Evolutionary conservation across 1,140 invertebrate genomes (phyloP), one percentile per base, ranked within the genome.

Genomic region (Drosophila funebris): DNA sequence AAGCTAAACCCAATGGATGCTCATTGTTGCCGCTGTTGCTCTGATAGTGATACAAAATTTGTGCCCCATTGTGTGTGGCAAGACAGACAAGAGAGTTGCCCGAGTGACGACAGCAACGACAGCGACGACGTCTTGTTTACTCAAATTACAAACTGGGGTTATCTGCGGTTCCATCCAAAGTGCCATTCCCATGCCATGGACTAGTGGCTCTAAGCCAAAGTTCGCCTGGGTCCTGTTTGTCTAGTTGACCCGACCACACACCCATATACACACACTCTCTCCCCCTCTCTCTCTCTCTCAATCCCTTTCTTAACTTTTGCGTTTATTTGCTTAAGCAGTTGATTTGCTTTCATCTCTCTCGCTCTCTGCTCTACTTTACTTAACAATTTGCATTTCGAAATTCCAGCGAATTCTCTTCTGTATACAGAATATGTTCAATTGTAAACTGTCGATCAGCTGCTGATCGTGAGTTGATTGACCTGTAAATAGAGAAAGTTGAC

Each of bases 41-140:
- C 43, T 75, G 82, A 87, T 87, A 87, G 69, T 50, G 82, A 87
- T 78, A 85, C 83, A 82, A 85, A 85, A 85, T 85, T 87, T 87
- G 78, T 78, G 82, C 53, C 54, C 78, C 83, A 87, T 87, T 87
- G 82, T 88, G 80, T 84, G 78, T 61, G 18, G 36, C 62, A 48
- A 22, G 48, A 24, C 16, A 67, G 22, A 46, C 44, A 46, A 46
- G 22, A 68, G 61, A 64, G 74, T 77, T 63, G 39, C 77, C 78
- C 53, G 54, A 73, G 64, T 83, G 69, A 85, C 76, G 67, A 62
- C 41, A 56, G 14, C 22, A 33, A 27, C 36, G 50, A 1, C 48
- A 14, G 9, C 44, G 36, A n/a, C 57, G 48, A 73, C 48, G 75
- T 76, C 78, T 87, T 88, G 75, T 87, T 87, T 88, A 88, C 82